phyloP scores from a whole-genome alignment of 2,797 vertebrate species.

The Taeniopygia guttata region DNA sequence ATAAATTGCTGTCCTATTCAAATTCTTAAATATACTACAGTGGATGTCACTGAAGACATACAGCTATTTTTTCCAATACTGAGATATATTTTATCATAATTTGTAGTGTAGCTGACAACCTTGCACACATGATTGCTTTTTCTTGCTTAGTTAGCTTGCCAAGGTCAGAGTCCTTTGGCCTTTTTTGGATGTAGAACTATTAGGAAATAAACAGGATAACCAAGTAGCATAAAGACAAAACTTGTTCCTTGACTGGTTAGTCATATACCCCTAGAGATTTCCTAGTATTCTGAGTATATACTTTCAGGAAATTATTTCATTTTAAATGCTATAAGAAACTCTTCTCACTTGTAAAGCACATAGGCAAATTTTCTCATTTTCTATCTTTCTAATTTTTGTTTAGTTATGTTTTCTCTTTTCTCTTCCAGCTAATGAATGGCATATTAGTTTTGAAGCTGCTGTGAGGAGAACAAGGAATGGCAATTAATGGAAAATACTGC shows the following conservation, averaged over 20 bases:
- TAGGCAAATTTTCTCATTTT: not conserved
- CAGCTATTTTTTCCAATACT: constrained; percentile 91
- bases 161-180: constrained; percentile 98
- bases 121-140: constrained; percentile 97
- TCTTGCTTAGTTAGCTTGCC: constrained; percentile 95
- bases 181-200: constrained; percentile 94
- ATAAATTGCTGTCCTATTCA: constrained; percentile 99
- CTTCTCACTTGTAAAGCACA: not conserved
- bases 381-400: not conserved
- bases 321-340: not conserved
- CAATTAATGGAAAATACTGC: not conserved
- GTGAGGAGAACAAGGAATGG: not conserved
- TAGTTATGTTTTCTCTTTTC: not conserved
- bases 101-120: constrained; percentile 84
- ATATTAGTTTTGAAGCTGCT: not conserved
- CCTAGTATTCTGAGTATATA: not conserved
- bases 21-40: constrained; percentile 85
- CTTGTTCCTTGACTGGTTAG: constrained; percentile 57
- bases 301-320: not conserved
- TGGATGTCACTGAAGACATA: constrained; percentile 96
- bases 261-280: constrained; percentile 10
- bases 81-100: constrained; percentile 95
- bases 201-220: constrained; percentile 80
- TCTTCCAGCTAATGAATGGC: not conserved
- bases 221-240: constrained; percentile 29